Percentiles rank a stretch among this genome's conserved stretches.
These are phyloP conservation scores for Brachymystax lenok DNA, from an alignment of 2,797 vertebrate species.

Conservation along the genomic window DNA sequence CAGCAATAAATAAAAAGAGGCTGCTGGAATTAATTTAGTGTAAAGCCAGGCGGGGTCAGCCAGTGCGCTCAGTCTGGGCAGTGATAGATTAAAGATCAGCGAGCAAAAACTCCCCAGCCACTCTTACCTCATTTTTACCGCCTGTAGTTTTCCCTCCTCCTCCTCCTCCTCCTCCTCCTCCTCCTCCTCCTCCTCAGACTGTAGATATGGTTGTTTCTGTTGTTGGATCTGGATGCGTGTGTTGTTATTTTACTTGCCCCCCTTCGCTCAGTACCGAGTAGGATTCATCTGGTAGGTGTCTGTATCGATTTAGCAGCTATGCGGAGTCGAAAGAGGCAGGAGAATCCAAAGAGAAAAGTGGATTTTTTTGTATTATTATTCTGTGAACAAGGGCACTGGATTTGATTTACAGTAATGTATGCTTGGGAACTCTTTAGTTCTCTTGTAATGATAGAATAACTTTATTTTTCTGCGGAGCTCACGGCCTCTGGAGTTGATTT, in stretches of 20 bases:
- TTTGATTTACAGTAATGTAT: conserved; percentile 68
- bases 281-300: conserved; percentile 55
- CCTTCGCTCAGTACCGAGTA: conserved; percentile 38
- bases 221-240: conserved; percentile 40
- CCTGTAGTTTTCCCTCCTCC: conserved; percentile 44
- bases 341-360: conserved; percentile 43
- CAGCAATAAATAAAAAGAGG: conserved; percentile 71
- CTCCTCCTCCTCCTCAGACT: conserved; percentile 29
- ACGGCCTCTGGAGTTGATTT: conserved; percentile 67
- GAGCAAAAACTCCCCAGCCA: conserved; percentile 60
- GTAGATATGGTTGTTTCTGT: conserved; percentile 42
- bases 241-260: background rate
- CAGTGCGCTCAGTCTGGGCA: conserved; percentile 64
- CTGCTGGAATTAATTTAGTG: conserved; percentile 72
- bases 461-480: conserved; percentile 50
- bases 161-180: too few relatives aligned
- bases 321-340: conserved; percentile 45
- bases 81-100: conserved; percentile 73
- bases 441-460: conserved; percentile 67
- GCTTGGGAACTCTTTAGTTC: conserved; percentile 63
- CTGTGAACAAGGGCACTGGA: conserved; percentile 46
- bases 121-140: conserved; percentile 54
- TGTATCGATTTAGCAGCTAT: conserved; percentile 59
- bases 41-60: conserved; percentile 72
- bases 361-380: conserved; percentile 48